Percentiles rank a stretch among this genome's conserved stretches.
Conservation (phyloP, 2,797 vertebrate genomes). For the Oryzias dopingdopingensis region DNA sequence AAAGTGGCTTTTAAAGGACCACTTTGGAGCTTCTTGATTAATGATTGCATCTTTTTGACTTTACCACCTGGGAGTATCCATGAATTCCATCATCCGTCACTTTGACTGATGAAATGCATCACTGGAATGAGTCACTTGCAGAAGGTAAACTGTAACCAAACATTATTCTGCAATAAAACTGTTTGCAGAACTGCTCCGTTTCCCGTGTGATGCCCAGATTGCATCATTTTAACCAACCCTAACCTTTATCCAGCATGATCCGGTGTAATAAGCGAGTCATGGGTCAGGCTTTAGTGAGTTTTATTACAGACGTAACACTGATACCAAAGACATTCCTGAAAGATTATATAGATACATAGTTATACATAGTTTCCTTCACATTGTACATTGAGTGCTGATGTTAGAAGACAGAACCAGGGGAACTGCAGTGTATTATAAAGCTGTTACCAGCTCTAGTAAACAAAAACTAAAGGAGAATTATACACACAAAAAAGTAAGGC, state of each 20-base stretch:
- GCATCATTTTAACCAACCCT: not conserved
- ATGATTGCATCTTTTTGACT: not conserved
- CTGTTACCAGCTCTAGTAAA: too few relatives aligned
- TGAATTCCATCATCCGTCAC: not conserved
- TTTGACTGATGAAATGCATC: constrained; percentile 2
- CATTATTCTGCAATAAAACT: not conserved
- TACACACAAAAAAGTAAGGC: too few relatives aligned
- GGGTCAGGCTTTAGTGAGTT: constrained; percentile 23
- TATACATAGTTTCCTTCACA: constrained; percentile 60
- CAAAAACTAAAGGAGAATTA: too few relatives aligned
- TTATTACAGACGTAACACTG: constrained; percentile 54
- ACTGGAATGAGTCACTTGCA: not conserved
- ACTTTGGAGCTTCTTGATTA: not conserved
- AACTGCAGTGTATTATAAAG: too few relatives aligned
- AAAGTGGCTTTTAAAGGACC: not conserved
- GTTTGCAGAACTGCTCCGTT: not conserved
- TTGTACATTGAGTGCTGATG: constrained; percentile 42
- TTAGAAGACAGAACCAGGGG: constrained; percentile 5
- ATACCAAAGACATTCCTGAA: constrained; percentile 18
- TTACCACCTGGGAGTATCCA: not conserved
- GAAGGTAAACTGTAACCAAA: too few relatives aligned
- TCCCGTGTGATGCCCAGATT: not conserved
- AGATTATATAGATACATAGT: constrained; percentile 54
- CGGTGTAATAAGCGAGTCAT: not conserved
- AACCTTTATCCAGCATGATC: not conserved